Base-by-base conservation (phyloP, 2,888 invertebrate genomes). In the Lepetodrilus schrolli region DNA sequence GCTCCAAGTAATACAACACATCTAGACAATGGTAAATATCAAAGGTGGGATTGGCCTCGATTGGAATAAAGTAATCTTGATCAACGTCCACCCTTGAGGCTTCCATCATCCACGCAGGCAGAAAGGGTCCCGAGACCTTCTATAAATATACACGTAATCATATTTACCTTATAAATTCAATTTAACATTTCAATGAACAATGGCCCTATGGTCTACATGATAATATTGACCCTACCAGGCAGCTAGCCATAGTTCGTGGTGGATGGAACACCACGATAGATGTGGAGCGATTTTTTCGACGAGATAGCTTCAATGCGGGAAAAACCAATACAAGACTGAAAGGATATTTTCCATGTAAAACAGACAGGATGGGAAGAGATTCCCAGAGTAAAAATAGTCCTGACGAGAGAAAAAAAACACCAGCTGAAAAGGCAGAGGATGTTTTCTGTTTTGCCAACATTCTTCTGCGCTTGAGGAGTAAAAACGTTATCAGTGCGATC, bases 131-230 rank as follows among this genome's bases (percentile, higher is more conserved):
- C 17, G 5, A 58, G 58, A 8, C n/a, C 34, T 58, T 58, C 58
- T 58, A 10, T 34, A 58, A 58, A 34, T 58, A 58, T 17, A 58
- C 30, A 58, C 58, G 17, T 58, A 34, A 58, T 58, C 30, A 2
- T 30, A 30, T 58, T 58, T 58, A 58, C 34, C 26, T 30, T 58
- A 17, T 30, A 58, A 58, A 58, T 58, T 58, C 58, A 58, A 58
- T 58, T 58, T 58, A 30, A 23, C 58, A 30, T 34, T 58, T 58
- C n/a, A 30, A 10, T 30, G 30, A 58, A 58, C 58, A 58, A 34
- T 58, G 26, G 34, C 51, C 23, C 21, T 58, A 2, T 13, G 58
- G 30, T 30, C 8, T 3, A 17, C n/a, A 58, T 17, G 34, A 34
- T 30, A 13, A 58, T 26, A 58, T 26, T 2, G 48, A 48, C 17